Base-by-base conservation (phyloP, 2,888 invertebrate species). In the Marasmarcha lunaedactyla region DNA sequence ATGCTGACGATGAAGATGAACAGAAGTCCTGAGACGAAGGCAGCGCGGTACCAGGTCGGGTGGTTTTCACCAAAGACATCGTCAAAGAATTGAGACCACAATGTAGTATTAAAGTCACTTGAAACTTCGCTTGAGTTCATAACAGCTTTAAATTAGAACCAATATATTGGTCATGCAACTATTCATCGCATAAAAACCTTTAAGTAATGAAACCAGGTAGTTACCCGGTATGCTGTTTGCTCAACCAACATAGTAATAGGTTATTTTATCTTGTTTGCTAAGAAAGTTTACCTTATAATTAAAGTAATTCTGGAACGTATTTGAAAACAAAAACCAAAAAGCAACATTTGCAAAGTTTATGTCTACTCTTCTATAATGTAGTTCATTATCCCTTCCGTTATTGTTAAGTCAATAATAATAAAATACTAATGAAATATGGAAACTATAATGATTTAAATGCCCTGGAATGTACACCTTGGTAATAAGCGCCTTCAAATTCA, bases 251-350 rank as follows among this genome's bases (percentile, higher is more conserved):
- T 42, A 30, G 46, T 50, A 43, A 47, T 47, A 41, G 47, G 44
- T 47, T 39, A 13, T 33, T 42, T 49, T 50, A 55, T 52, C 49
- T 48, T 55, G 55, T 62, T 56, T 58, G 47, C 42, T 40, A 52
- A 45, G 44, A 50, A 49, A 47, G 54, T 54, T 47, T 46, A 47
- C 30, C 30, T 20, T 20, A 7, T 7, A 7, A 20, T 20, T 20
- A 20, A 20, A 20, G 3, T 20, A 20, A 20, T 20, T 5, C 20
- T 5, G 20, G 20, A 7, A 20, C 20, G 20, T 7, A 20, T 5
- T 5, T 7, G 7, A 20, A 20, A 20, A 3, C 3, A 5, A 5
- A 20, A 7, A 3, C 20, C 20, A 20, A 20, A 20, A 20, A 20
- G 20, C 20, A 20, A 20, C 7, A 20, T 20, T 20, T 20, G 20